A percentile compares a stretch with the other conserved stretches of the same genome.
phyloP scores from a whole-genome alignment of 2,113 vertebrate genomes.

The Cichladusa arquata region DNA sequence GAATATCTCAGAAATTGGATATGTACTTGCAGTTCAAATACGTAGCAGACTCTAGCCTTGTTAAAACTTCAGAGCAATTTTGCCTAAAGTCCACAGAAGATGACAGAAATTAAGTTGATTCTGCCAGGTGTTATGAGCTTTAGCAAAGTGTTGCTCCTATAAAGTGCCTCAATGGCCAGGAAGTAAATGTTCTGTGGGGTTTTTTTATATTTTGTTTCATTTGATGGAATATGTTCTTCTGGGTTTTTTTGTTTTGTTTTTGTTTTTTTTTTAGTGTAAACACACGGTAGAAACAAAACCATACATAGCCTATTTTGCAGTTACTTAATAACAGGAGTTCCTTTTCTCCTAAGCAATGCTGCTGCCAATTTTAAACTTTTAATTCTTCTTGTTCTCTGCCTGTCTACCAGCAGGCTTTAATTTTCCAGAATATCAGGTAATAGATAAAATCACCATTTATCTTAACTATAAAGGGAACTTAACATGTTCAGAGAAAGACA shows the following conservation, averaged over 20 bases:
- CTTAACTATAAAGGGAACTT: neutral
- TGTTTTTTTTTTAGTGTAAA: neutral
- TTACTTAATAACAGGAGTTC: neutral
- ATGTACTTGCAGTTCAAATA: neutral
- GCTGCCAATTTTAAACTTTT: neutral
- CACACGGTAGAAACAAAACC: neutral
- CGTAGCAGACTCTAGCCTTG: neutral
- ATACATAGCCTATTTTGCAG: neutral
- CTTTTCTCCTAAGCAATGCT: neutral
- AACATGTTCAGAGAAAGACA: neutral
- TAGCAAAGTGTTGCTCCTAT: neutral
- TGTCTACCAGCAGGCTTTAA: neutral
- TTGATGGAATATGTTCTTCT: neutral
- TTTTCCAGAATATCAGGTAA: neutral
- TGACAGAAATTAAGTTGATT: neutral
- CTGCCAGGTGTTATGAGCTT: neutral
- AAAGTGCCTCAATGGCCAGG: neutral
- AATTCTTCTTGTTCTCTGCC: neutral
- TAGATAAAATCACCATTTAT: neutral
- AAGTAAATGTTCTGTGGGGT: accelerated
- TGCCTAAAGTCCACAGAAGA: neutral
- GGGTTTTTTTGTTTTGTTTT: neutral
- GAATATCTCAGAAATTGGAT: neutral
- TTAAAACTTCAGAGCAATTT: neutral
- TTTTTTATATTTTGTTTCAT: neutral